Evolutionary conservation across 2,113 vertebrate species (phyloP).

Genomic region (Cyprinus carpio): DNA sequence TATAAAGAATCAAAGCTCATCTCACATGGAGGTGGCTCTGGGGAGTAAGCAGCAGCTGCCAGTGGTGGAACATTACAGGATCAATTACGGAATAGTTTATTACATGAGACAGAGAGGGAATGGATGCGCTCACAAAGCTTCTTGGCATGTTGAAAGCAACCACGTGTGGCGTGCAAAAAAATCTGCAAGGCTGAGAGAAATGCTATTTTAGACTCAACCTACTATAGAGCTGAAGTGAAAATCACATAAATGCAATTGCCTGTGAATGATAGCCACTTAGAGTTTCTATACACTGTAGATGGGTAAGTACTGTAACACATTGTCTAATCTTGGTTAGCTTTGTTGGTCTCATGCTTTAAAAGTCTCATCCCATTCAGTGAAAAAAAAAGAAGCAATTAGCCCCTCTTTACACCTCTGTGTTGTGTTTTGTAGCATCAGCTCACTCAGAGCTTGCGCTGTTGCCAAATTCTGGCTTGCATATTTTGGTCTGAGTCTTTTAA

Average conservation of each 20-base stretch:
- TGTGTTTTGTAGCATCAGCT: conserved; percentile 29
- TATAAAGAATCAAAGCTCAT: conserved; percentile 47
- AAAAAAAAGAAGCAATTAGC: conserved; percentile 48
- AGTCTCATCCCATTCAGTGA: conserved; percentile 44
- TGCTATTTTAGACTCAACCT: conserved; percentile 57
- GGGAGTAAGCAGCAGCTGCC: conserved; percentile 39
- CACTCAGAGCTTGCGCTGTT: conserved; percentile 31
- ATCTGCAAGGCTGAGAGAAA: conserved; percentile 49
- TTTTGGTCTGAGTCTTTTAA: conserved; percentile 22
- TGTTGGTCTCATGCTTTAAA: conserved; percentile 54
- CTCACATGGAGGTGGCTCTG: conserved; percentile 38
- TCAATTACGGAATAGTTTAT: conserved; percentile 56
- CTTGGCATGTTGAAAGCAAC: conserved; percentile 51
- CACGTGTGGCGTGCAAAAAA: conserved; percentile 47
- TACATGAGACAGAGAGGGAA: conserved; percentile 52
- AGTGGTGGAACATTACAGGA: conserved; percentile 11
- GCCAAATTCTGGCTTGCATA: conserved; percentile 47
- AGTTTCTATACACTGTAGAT: conserved; percentile 66
- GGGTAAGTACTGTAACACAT: conserved; percentile 57
- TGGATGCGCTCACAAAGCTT: conserved; percentile 40
- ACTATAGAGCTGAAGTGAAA: conserved; percentile 64
- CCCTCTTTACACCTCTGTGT: conserved; percentile 40
- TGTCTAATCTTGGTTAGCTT: conserved; percentile 59
- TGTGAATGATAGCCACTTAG: conserved; percentile 70
- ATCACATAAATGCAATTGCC: conserved; percentile 67